Percentiles rank a stretch among this genome's conserved stretches.
Evolutionary conservation across 2,888 invertebrate genomes (phyloP).

Genomic region (Torymus auratus): DNA sequence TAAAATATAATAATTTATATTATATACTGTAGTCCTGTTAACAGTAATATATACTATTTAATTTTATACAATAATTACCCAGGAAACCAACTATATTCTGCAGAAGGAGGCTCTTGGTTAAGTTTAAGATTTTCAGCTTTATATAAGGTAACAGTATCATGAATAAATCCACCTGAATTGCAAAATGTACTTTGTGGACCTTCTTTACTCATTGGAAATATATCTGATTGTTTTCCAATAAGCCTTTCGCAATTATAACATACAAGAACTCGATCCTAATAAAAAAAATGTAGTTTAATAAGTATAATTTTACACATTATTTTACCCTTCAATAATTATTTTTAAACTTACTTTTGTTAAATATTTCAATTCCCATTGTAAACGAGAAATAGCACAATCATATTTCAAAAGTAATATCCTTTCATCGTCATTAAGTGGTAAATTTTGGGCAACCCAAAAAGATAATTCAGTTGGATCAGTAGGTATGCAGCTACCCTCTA

Average conservation of each 20-base stretch:
- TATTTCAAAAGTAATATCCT: conserved; percentile 82
- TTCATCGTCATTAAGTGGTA: conserved; percentile 83
- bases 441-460: conserved; percentile 88
- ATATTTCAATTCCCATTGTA: conserved; percentile 79
- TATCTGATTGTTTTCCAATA: conserved; percentile 82
- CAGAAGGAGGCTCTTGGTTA: conserved; percentile 79
- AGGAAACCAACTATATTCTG: conserved; percentile 91
- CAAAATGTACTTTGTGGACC: conserved; percentile 89
- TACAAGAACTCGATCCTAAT: conserved; percentile 75
- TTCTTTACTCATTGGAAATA: conserved; percentile 89
- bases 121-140: conserved; percentile 78
- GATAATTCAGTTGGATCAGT: conserved; percentile 84
- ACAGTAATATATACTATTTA: neutral
- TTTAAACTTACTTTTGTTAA: conserved; percentile 75
- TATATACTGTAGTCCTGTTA: too few relatives aligned
- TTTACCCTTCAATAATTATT: conserved; percentile 25
- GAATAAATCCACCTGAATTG: conserved; percentile 87
- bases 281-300: conserved; percentile 3
- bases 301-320: conserved; percentile 33
- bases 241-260: conserved; percentile 77
- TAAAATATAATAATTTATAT: neutral
- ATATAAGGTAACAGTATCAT: conserved; percentile 87
- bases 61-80: conserved; percentile 78
- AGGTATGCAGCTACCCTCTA: conserved; percentile 79
- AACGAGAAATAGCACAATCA: conserved; percentile 83